Evolutionary conservation across 2,113 vertebrate genomes (phyloP).

Genomic region (Scytalopus superciliaris): DNA sequence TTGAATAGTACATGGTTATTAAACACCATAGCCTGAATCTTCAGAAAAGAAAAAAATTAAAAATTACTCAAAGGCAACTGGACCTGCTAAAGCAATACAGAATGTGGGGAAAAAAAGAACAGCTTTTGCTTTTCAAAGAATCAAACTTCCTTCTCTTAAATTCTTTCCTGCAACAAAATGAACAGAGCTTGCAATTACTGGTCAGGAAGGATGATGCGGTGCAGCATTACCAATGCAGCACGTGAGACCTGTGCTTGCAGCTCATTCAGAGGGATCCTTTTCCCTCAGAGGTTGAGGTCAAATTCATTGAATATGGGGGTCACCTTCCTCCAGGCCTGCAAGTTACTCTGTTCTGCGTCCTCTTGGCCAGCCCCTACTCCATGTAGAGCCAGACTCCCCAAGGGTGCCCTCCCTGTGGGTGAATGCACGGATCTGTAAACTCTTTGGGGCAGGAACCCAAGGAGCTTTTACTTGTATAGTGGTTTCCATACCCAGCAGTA

Average conservation of each 20-base stretch:
- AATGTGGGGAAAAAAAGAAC: neutral
- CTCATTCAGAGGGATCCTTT: neutral
- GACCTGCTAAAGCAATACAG: neutral
- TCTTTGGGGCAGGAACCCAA: neutral
- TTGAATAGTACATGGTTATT: neutral
- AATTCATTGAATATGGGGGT: neutral
- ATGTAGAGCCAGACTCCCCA: neutral
- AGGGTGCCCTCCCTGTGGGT: rapidly evolving
- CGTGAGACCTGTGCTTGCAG: neutral
- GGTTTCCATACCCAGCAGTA: conserved; percentile 19
- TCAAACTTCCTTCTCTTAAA: neutral
- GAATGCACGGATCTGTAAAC: neutral
- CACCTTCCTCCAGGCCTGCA: neutral
- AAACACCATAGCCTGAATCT: neutral
- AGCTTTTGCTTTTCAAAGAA: neutral
- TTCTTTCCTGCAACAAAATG: neutral
- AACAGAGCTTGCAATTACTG: neutral
- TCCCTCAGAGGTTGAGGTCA: neutral
- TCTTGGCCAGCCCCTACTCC: too few relatives aligned
- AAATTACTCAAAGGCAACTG: neutral
- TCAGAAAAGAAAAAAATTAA: neutral
- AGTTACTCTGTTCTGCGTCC: neutral
- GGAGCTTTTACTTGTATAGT: neutral
- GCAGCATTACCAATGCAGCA: neutral
- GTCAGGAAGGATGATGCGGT: neutral